These are phyloP conservation scores for Baccha elongata DNA, from an alignment of 2,888 invertebrate genomes.

Conservation along the genomic window DNA sequence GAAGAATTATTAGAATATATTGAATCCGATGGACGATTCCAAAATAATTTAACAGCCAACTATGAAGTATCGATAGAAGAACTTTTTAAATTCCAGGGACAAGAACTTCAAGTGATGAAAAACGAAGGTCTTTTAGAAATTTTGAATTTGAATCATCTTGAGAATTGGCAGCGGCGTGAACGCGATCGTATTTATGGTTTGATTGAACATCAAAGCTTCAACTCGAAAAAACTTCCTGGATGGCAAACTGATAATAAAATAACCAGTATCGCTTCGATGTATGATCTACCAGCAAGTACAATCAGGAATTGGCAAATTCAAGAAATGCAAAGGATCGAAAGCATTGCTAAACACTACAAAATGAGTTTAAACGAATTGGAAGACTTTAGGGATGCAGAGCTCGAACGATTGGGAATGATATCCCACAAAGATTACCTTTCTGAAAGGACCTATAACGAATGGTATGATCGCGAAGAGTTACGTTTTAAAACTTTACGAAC, in stretches of 20 bases:
- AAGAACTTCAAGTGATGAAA: slow-evolving; percentile 75
- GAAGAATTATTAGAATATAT: slow-evolving; percentile 78
- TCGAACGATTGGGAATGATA: slow-evolving; percentile 76
- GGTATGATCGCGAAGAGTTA: slow-evolving; percentile 76
- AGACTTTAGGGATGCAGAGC: slow-evolving; percentile 79
- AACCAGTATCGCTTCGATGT: slow-evolving; percentile 75
- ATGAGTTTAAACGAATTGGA: slow-evolving; percentile 78
- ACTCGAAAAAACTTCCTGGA: slow-evolving; percentile 75
- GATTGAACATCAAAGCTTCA: slow-evolving; percentile 79
- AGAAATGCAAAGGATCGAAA: slow-evolving; percentile 78
- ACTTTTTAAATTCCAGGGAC: slow-evolving; percentile 77
- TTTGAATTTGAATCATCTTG: slow-evolving; percentile 75
- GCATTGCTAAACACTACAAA: slow-evolving; percentile 77
- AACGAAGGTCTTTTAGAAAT: slow-evolving; percentile 77
- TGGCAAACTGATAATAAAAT: slow-evolving; percentile 79
- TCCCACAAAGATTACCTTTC: slow-evolving; percentile 77
- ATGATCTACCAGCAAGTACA: slow-evolving; percentile 76
- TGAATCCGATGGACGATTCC: slow-evolving; percentile 76
- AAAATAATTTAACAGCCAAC: slow-evolving; percentile 76
- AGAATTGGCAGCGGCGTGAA: slow-evolving; percentile 78
- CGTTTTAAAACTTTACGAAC: slow-evolving; percentile 75
- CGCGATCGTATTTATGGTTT: slow-evolving; percentile 80
- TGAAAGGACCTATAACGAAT: slow-evolving; percentile 75
- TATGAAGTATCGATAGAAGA: slow-evolving; percentile 76
- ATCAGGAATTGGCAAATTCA: slow-evolving; percentile 79